Percentiles rank a stretch among this genome's conserved stretches.
phyloP scores from a whole-genome alignment of 2,888 invertebrate genomes.

The Aplocera efformata region DNA sequence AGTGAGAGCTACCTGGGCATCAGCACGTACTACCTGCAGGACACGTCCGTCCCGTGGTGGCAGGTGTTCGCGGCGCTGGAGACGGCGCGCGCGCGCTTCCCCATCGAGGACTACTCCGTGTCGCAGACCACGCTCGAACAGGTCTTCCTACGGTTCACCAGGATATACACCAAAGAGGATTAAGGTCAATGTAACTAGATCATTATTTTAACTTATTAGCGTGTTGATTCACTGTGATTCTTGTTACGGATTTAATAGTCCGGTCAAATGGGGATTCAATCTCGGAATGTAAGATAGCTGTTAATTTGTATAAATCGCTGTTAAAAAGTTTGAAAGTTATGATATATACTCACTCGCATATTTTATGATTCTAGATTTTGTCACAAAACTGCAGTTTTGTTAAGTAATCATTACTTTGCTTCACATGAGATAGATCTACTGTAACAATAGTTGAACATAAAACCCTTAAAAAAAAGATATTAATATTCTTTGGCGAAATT shows the following conservation, averaged over 20 bases:
- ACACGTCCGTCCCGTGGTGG: constrained; percentile 82
- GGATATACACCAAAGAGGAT: constrained; percentile 37
- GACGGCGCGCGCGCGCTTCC: constrained; percentile 70
- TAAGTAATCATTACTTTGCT: too few relatives aligned
- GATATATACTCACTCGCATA: too few relatives aligned
- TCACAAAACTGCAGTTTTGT: too few relatives aligned
- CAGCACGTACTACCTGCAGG: constrained; percentile 84
- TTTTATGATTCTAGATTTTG: too few relatives aligned
- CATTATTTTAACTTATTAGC: background rate
- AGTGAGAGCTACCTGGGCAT: constrained; percentile 86
- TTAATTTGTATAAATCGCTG: too few relatives aligned
- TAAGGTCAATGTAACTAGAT: constrained; percentile 5
- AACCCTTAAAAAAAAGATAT: too few relatives aligned
- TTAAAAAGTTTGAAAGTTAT: too few relatives aligned
- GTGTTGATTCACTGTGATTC: background rate
- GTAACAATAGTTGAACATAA: too few relatives aligned
- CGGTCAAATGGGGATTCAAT: too few relatives aligned
- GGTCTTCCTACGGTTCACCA: constrained; percentile 84
- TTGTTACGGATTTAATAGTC: too few relatives aligned
- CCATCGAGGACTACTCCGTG: constrained; percentile 89
- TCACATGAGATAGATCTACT: too few relatives aligned
- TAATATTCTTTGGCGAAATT: too few relatives aligned
- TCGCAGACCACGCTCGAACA: constrained; percentile 91
- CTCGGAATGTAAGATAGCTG: background rate
- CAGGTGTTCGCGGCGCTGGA: constrained; percentile 85